phyloP scores from a whole-genome alignment of 1,140 invertebrate genomes.

The Drosophila arawakana region DNA sequence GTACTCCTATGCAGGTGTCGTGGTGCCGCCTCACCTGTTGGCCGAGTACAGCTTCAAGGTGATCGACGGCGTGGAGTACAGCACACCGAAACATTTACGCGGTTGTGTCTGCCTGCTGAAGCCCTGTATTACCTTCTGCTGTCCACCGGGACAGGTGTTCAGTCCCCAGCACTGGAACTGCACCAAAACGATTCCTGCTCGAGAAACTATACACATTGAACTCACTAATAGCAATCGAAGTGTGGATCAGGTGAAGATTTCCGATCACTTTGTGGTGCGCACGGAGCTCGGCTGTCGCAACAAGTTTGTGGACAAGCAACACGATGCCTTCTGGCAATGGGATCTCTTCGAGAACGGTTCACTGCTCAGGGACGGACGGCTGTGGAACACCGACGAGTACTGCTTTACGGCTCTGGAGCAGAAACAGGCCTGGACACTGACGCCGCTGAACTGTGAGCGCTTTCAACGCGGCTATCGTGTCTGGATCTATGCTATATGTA shows the following conservation, averaged over 20 bases:
- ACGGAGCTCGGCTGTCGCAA: slow-evolving; percentile 67
- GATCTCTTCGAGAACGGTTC: slow-evolving; percentile 63
- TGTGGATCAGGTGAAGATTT: slow-evolving; percentile 58
- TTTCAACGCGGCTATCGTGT: slow-evolving; percentile 74
- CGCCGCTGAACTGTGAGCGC: slow-evolving; percentile 73
- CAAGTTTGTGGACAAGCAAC: slow-evolving; percentile 68
- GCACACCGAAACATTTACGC: slow-evolving; percentile 58
- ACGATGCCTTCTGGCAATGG: slow-evolving; percentile 72
- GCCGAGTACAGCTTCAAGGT: slow-evolving; percentile 76
- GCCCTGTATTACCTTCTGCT: slow-evolving; percentile 77
- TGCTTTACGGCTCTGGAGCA: slow-evolving; percentile 75
- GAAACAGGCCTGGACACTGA: slow-evolving; percentile 65
- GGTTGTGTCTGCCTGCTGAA: slow-evolving; percentile 74
- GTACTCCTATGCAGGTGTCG: slow-evolving; percentile 66
- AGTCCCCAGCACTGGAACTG: slow-evolving; percentile 51
- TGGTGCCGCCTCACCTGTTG: slow-evolving; percentile 58
- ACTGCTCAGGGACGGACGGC: slow-evolving; percentile 44
- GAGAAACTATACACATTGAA: slow-evolving; percentile 54
- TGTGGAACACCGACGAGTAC: slow-evolving; percentile 74
- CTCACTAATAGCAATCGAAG: slow-evolving; percentile 42
- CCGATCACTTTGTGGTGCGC: slow-evolving; percentile 65
- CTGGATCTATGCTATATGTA: slow-evolving; percentile 81
- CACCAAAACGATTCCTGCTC: slow-evolving; percentile 17
- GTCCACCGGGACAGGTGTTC: slow-evolving; percentile 53
- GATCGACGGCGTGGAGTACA: slow-evolving; percentile 74